phyloP scores from a whole-genome alignment of 2,888 invertebrate genomes.

The Masnerella sp. region DNA sequence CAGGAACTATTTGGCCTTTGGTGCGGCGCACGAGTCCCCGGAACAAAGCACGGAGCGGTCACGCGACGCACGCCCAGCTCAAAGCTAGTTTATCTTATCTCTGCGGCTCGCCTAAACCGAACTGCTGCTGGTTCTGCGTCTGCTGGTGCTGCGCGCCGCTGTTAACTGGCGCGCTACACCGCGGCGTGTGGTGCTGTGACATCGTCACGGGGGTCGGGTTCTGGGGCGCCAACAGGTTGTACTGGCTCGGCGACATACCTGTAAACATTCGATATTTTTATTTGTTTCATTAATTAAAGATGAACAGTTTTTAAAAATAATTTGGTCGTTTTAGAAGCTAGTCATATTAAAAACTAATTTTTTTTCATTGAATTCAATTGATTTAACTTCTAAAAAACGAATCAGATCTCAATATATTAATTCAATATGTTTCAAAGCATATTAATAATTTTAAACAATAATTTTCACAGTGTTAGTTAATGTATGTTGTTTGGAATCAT shows the following conservation, averaged over 20 bases:
- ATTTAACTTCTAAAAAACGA: too few species aligned
- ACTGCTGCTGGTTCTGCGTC: slow-evolving; percentile 71
- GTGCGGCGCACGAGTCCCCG: slow-evolving; percentile 30
- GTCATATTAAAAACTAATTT: too few species aligned
- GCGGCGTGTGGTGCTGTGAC: slow-evolving; percentile 78
- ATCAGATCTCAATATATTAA: too few species aligned
- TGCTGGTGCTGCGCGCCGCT: slow-evolving; percentile 72
- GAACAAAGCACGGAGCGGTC: slow-evolving; percentile 71
- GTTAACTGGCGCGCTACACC: slow-evolving; percentile 72
- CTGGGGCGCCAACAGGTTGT: slow-evolving; percentile 68
- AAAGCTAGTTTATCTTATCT: slow-evolving; percentile 76
- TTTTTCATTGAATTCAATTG: too few species aligned
- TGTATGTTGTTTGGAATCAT: too few species aligned
- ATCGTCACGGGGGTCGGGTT: slow-evolving; percentile 65
- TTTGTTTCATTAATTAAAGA: too few species aligned
- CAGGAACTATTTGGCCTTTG: slow-evolving; percentile 49
- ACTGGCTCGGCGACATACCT: slow-evolving; percentile 78
- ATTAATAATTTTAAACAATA: too few species aligned
- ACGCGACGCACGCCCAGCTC: slow-evolving; percentile 71
- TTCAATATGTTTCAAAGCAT: too few species aligned
- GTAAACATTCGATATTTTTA: too few species aligned
- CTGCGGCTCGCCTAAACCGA: slow-evolving; percentile 76
- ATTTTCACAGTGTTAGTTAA: too few species aligned
- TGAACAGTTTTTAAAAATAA: too few species aligned
- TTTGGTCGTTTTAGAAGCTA: too few species aligned